Conservation (phyloP, 2,113 vertebrate species). For the Spea multiplicata region DNA sequence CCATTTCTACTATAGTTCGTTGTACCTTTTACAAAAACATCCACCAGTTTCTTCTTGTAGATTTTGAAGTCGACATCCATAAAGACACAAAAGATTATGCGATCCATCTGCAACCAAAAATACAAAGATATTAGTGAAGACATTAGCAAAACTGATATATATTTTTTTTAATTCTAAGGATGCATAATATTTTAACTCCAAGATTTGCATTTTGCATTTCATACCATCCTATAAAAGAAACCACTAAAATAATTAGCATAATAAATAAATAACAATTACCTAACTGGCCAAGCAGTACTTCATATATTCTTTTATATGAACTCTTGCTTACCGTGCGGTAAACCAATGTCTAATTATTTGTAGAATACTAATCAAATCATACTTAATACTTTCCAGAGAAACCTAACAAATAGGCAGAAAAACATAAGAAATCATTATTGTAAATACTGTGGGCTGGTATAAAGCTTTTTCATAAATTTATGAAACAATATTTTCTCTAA, state of each 20-base stretch:
- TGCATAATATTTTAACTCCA: conserved; percentile 24
- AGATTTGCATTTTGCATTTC: background rate
- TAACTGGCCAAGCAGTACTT: conserved; percentile 9
- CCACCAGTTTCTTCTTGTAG: conserved; percentile 93
- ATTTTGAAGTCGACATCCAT: conserved; percentile 93
- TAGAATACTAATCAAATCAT: conserved; percentile 24
- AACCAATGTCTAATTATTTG: conserved; percentile 25
- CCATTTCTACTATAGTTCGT: background rate
- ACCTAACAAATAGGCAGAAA: conserved; percentile 20
- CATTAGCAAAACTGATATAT: background rate
- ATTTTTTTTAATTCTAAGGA: conserved; percentile 19
- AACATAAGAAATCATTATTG: conserved; percentile 39
- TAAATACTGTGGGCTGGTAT: conserved; percentile 19
- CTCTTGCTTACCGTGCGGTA: conserved; percentile 5
- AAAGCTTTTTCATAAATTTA: conserved; percentile 39
- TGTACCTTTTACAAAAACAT: conserved; percentile 85
- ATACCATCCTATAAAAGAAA: conserved; percentile 23
- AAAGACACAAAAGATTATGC: conserved; percentile 97
- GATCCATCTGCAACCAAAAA: conserved; percentile 80
- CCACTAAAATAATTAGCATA: background rate
- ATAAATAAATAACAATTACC: conserved; percentile 26
- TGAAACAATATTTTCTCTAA: conserved; percentile 30
- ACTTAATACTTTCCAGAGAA: conserved; percentile 6
- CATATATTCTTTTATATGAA: conserved; percentile 23
- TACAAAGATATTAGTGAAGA: conserved; percentile 36